These are phyloP conservation scores for Parthenolecanium corni DNA, from an alignment of 2,888 invertebrate species.

Conservation along the genomic window DNA sequence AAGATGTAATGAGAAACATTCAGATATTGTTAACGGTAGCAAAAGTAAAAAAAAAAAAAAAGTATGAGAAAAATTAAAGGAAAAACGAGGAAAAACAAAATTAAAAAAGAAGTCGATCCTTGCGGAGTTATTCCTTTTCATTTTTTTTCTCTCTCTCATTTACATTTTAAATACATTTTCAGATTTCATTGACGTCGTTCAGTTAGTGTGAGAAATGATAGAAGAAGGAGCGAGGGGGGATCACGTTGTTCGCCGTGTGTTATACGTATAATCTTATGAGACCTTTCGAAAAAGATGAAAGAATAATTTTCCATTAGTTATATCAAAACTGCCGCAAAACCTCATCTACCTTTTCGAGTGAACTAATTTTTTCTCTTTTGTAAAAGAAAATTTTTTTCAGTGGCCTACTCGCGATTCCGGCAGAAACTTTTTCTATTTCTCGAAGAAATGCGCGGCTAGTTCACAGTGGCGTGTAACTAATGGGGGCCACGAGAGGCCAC, in stretches of 20 bases:
- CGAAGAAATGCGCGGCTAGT: too few relatives aligned
- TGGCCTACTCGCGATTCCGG: too few relatives aligned
- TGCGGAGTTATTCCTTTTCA: slow-evolving; percentile 23
- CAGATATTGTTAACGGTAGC: slow-evolving; percentile 1
- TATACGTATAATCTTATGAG: background rate
- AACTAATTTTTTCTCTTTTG: too few relatives aligned
- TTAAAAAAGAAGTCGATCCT: slow-evolving; percentile 24
- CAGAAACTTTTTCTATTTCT: too few relatives aligned
- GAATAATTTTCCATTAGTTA: too few relatives aligned
- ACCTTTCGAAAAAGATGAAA: too few relatives aligned
- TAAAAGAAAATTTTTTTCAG: too few relatives aligned
- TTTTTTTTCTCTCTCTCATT: background rate
- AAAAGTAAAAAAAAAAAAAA: too few relatives aligned
- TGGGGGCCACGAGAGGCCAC: too few relatives aligned
- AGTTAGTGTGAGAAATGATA: slow-evolving; percentile 14
- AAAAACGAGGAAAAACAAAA: slow-evolving; percentile 8
- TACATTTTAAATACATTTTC: slow-evolving; percentile 3
- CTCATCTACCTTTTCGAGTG: too few relatives aligned
- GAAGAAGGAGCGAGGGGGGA: slow-evolving; percentile 1
- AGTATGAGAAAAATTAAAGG: background rate
- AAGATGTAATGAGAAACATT: slow-evolving; percentile 26
- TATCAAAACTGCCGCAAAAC: too few relatives aligned
- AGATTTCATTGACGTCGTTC: slow-evolving; percentile 11
- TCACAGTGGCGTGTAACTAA: too few relatives aligned
- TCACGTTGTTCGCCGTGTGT: background rate